Evolutionary conservation across 2,888 invertebrate species (phyloP), one percentile per base, ranked within the genome.

Genomic region (Dasysyrphus tricinctus): DNA sequence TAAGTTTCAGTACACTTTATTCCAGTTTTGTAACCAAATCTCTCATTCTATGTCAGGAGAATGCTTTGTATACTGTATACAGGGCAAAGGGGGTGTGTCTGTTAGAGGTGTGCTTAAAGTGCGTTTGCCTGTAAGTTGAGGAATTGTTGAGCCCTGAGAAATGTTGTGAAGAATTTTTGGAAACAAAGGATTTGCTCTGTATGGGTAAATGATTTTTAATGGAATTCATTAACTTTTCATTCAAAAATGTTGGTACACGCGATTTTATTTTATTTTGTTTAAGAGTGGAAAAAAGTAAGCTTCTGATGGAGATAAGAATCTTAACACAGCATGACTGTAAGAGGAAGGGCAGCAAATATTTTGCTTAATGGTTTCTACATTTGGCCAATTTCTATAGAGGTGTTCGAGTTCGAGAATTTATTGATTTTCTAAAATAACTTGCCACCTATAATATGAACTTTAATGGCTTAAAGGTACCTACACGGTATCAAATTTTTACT

Each of bases 181-280:
- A n/a, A 42, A 44, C 6, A 34, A 65, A 34, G 34, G 47, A 47
- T 49, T 65, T 34, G 12, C 16, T 47, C 19, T 6, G 47, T 34
- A 14, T 16, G 34, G 34, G 47, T 32, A 65, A 49, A 65, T 65
- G 65, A 47, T 37, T 65, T 65, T 49, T 49, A 65, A 65, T 49
- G 65, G 47, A 65, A 49, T 65, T 16, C 65, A 34, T 47, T 16
- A 65, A 34, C 16, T 65, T 44, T 63, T 63, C 29, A 44, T 63
- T 37, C 11, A 7, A 59, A 37, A 34, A 19, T 37, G 24, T 24
- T 2, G 3, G 11, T 59, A 34, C 16, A 59, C 37, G 12, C 11
- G 19, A 11, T 56, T n/a, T 29, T 54, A 14, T 14, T 12, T 24
- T 49, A 24, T 19, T 19, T 24, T 12, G 11, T 16, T 16, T 16